Percentiles rank a stretch among this genome's conserved stretches.
Conservation (phyloP, 2,797 vertebrate species). For the Tragopan temminckii region DNA sequence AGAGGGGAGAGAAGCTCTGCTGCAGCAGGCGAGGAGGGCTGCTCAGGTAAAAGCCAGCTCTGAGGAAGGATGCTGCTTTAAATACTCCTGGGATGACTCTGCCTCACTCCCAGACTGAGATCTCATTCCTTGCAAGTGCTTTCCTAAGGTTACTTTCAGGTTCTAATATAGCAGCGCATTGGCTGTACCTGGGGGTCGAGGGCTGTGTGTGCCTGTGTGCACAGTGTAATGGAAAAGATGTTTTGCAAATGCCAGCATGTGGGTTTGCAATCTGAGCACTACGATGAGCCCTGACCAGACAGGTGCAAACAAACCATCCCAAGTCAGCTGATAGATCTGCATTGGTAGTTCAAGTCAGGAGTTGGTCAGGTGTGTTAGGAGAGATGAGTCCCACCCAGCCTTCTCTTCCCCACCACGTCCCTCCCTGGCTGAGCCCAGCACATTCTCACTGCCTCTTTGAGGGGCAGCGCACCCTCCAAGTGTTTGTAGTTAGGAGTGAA, state of each 20-base stretch:
- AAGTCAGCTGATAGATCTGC: neutral
- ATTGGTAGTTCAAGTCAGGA: neutral
- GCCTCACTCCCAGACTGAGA: neutral
- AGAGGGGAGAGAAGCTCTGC: neutral
- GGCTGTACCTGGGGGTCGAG: neutral
- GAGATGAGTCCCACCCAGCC: neutral
- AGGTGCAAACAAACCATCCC: neutral
- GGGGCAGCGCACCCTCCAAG: neutral
- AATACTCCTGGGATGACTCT: fast-evolving
- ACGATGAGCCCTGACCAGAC: neutral
- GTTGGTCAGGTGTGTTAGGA: neutral
- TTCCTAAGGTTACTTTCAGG: neutral
- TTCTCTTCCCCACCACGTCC: no score
- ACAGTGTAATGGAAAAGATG: neutral
- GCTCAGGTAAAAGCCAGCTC: fast-evolving
- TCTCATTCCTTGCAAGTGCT: neutral
- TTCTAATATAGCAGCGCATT: neutral
- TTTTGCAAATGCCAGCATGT: neutral
- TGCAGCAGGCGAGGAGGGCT: neutral
- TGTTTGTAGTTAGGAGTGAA: neutral
- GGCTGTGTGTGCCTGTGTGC: neutral
- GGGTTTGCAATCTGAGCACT: neutral
- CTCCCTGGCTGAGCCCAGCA: neutral
- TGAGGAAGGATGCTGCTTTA: neutral
- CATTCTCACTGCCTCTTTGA: neutral